These are phyloP conservation scores for Parauchenoglanis punctatus DNA, from an alignment of 2,797 vertebrate genomes.

Conservation along the genomic window DNA sequence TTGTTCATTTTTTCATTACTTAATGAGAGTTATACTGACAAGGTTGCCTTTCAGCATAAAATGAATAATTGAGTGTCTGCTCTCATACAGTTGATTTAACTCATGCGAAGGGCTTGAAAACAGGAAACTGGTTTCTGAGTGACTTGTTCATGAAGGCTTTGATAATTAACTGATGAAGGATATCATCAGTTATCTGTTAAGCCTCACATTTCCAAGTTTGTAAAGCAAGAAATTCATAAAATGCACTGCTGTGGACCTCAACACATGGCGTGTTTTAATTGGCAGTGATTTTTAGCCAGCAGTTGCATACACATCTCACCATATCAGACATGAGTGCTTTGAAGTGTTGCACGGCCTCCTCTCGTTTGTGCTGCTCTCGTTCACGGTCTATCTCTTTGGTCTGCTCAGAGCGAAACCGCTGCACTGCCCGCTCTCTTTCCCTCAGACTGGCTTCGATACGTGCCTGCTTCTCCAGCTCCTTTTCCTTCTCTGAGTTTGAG, in stretches of 20 bases:
- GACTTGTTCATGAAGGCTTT: neutral
- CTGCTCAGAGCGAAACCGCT: conserved; percentile 96
- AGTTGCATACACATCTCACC: conserved; percentile 73
- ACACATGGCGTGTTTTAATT: neutral
- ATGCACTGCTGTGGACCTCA: neutral
- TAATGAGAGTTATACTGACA: neutral
- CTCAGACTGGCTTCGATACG: conserved; percentile 96
- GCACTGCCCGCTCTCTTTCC: conserved; percentile 92
- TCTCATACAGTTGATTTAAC: neutral
- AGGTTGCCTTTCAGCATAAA: neutral
- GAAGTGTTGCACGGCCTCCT: conserved; percentile 98
- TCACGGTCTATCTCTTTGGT: conserved; percentile 98
- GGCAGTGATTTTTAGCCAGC: neutral
- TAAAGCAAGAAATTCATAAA: neutral
- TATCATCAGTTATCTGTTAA: neutral
- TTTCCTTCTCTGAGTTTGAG: conserved; percentile 92
- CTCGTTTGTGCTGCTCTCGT: conserved; percentile 95
- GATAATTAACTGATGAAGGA: neutral
- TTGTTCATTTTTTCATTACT: neutral
- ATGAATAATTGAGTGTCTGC: neutral
- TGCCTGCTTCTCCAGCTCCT: conserved; percentile 94
- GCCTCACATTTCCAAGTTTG: neutral
- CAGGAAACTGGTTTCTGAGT: neutral
- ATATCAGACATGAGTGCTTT: conserved; percentile 89
- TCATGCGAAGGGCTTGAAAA: neutral